Percentiles rank a stretch among this genome's conserved stretches.
Evolutionary conservation across 2,888 invertebrate genomes (phyloP).

Genomic region (Ariolimax columbianus): DNA sequence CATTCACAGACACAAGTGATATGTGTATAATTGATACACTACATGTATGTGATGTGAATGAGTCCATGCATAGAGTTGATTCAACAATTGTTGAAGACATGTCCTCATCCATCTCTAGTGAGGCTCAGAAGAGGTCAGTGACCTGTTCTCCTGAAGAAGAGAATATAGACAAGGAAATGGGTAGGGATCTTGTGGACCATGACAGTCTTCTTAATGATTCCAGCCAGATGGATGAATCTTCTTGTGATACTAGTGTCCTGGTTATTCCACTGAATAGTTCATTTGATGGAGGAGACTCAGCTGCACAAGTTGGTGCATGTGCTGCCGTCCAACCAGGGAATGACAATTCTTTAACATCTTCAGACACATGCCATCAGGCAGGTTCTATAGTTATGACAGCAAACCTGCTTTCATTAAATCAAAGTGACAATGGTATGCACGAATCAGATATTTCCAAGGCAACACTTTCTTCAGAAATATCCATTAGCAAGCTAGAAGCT

Average conservation of each 20-base stretch:
- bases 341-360: background rate
- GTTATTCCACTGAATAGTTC: conserved; percentile 42
- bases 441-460: background rate
- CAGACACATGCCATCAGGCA: background rate
- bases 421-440: background rate
- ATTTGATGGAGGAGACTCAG: background rate
- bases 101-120: conserved; percentile 29
- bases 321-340: background rate
- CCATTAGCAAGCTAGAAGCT: too few relatives aligned
- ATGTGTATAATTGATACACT: conserved; percentile 65
- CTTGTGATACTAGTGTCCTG: conserved; percentile 48
- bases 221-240: conserved; percentile 15
- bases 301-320: background rate
- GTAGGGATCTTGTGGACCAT: background rate
- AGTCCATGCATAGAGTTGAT: background rate
- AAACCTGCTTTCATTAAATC: too few relatives aligned
- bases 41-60: conserved; percentile 60
- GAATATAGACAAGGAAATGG: background rate
- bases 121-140: background rate
- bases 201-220: conserved; percentile 2
- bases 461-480: background rate
- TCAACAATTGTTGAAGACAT: conserved; percentile 41
- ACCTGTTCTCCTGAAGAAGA: background rate
- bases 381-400: background rate
- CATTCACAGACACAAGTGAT: conserved; percentile 65